Percentiles rank a stretch among this genome's conserved stretches.
phyloP scores from a whole-genome alignment of 2,113 vertebrate species.

The Prunella himalayana region DNA sequence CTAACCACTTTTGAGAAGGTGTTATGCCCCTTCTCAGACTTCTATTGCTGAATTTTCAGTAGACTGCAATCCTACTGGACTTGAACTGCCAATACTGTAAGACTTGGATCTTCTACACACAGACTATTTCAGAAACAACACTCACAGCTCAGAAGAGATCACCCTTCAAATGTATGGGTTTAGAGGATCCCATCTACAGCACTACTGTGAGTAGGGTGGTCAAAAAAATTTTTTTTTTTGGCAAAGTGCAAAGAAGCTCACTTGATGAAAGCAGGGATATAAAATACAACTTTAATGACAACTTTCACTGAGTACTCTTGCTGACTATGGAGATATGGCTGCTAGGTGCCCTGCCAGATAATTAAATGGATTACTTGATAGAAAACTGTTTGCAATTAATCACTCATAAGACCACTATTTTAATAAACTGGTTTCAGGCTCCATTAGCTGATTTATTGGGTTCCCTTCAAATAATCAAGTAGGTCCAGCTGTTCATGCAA shows the following conservation, averaged over 20 bases:
- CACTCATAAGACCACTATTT: background rate
- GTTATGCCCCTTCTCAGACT: background rate
- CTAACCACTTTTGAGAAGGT: background rate
- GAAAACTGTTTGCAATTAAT: background rate
- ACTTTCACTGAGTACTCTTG: background rate
- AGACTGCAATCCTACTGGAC: background rate
- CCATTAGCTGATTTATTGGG: background rate
- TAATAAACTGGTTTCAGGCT: background rate
- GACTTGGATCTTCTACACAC: background rate
- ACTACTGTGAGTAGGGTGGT: background rate
- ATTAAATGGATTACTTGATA: slow-evolving; percentile 10
- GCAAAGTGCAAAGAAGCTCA: background rate
- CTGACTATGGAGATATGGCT: background rate
- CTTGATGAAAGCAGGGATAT: background rate
- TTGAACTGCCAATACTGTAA: background rate
- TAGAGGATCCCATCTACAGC: background rate
- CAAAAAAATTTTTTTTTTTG: background rate
- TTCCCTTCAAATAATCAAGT: background rate
- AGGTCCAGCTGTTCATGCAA: background rate
- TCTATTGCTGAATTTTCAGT: background rate
- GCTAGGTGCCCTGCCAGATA: background rate
- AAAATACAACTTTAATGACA: background rate
- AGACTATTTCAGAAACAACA: background rate
- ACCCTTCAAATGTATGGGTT: background rate
- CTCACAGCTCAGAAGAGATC: background rate